Percentiles rank a stretch among this genome's conserved stretches.
Evolutionary conservation across 2,888 invertebrate species (phyloP).

Genomic region (Rotaria magnacalcarata): DNA sequence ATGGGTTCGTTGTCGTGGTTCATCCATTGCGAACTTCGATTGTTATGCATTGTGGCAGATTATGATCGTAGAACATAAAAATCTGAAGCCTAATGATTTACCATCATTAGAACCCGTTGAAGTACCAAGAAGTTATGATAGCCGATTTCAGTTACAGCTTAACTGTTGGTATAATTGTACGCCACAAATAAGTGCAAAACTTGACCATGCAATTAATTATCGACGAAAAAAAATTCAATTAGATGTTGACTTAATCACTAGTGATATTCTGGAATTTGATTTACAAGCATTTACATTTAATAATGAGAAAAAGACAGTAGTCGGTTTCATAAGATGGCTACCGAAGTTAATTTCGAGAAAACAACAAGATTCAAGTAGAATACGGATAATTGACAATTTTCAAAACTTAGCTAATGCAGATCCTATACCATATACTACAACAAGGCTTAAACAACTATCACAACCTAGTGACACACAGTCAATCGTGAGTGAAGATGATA

Average conservation of each 20-base stretch:
- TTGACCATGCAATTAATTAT: neutral
- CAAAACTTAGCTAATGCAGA: neutral
- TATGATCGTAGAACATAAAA: neutral
- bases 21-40: neutral
- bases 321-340: neutral
- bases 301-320: neutral
- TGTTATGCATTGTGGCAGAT: neutral
- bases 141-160: neutral
- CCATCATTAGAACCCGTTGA: neutral
- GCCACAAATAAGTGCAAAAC: neutral
- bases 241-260: neutral
- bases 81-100: neutral
- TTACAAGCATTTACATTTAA: neutral
- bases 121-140: neutral
- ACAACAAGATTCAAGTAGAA: neutral
- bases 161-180: neutral
- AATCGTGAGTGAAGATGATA: neutral
- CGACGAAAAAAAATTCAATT: neutral
- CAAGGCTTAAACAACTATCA: neutral
- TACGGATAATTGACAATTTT: neutral
- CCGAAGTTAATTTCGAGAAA: neutral
- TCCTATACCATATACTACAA: neutral
- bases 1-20: conserved; percentile 3
- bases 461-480: neutral
- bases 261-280: neutral